Conservation (phyloP, 2,888 invertebrate genomes). For the Cantharis lateralis region DNA sequence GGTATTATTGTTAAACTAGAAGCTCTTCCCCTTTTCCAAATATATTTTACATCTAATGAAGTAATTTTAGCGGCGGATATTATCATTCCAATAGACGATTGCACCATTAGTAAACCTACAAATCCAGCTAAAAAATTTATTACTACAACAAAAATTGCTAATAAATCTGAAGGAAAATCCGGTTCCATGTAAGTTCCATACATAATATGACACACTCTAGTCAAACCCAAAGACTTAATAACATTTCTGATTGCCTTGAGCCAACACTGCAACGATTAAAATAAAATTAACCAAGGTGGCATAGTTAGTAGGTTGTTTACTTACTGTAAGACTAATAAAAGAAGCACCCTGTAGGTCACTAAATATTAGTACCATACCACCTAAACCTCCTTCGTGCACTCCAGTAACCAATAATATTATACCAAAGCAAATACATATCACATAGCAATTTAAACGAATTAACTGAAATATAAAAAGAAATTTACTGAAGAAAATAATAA, state of each 20-base stretch:
- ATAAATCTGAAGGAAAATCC: conserved; percentile 19
- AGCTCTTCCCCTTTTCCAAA: not conserved
- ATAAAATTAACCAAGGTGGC: not conserved
- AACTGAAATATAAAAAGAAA: not conserved
- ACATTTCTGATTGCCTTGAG: conserved; percentile 12
- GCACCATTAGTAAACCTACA: not conserved
- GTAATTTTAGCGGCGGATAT: not conserved
- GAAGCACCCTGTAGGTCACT: not conserved
- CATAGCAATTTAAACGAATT: not conserved
- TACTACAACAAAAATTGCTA: conserved; percentile 24
- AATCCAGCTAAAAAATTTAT: conserved; percentile 13
- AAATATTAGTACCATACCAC: not conserved
- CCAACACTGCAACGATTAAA: conserved; percentile 24
- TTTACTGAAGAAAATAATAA: too few relatives aligned
- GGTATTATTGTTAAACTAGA: conserved; percentile 16
- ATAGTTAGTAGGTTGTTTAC: not conserved
- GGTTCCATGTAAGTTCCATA: conserved; percentile 31
- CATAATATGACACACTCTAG: conserved; percentile 25
- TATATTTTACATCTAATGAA: not conserved
- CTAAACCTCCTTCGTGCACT: not conserved
- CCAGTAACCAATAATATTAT: not conserved
- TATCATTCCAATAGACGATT: conserved; percentile 14
- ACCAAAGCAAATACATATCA: not conserved
- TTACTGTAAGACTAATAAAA: not conserved
- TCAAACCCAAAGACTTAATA: conserved; percentile 16